Evolutionary conservation across 2,113 vertebrate species (phyloP).

Genomic region (Lycocorax pyrrhopterus): DNA sequence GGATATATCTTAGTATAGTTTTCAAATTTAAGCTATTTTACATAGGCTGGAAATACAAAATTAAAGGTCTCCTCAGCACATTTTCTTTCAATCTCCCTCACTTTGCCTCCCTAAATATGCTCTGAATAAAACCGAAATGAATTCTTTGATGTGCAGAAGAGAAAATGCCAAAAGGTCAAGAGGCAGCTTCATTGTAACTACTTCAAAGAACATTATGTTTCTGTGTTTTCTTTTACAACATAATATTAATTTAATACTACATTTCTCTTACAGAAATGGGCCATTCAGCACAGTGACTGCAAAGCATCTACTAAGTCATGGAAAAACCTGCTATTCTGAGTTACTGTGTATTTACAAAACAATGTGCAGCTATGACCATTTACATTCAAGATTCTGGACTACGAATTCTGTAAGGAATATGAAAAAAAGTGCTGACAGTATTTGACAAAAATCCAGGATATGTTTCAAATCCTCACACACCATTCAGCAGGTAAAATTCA

Average conservation of each 20-base stretch:
- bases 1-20: neutral
- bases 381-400: neutral
- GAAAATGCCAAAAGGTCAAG: neutral
- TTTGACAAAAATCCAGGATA: neutral
- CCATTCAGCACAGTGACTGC: neutral
- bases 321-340: neutral
- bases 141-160: neutral
- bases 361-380: neutral
- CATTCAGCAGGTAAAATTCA: neutral
- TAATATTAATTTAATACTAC: neutral
- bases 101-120: neutral
- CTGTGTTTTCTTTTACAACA: neutral
- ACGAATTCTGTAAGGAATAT: neutral
- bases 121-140: neutral
- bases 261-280: neutral
- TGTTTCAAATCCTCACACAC: neutral
- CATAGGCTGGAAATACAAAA: neutral
- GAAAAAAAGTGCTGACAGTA: neutral
- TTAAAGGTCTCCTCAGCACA: neutral
- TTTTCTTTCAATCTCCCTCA: neutral
- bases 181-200: neutral
- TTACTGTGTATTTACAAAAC: neutral
- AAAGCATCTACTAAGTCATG: neutral
- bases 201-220: neutral
- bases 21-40: neutral